These are phyloP conservation scores for Diplogasteroides magnus DNA, from an alignment of 1,140 invertebrate species.

Conservation along the genomic window DNA sequence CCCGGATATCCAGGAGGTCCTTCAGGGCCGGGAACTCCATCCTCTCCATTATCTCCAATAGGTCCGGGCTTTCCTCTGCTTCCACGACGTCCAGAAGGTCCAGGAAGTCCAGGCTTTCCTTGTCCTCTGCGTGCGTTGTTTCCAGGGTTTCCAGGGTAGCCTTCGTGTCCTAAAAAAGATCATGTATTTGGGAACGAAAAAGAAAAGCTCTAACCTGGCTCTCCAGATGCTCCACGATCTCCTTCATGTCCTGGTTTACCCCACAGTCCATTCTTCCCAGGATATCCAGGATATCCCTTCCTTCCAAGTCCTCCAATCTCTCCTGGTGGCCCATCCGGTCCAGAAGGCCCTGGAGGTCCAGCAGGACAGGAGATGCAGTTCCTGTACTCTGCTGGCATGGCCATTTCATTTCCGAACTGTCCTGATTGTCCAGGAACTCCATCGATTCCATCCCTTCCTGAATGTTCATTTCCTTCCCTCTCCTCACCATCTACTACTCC, in stretches of 20 bases:
- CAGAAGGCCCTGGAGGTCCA: not conserved
- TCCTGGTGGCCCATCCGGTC: not conserved
- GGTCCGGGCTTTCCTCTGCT: not conserved
- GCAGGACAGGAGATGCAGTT: not conserved
- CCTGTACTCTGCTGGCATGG: not conserved
- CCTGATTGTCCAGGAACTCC: constrained; percentile 1
- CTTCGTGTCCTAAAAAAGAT: no score
- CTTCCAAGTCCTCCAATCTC: not conserved
- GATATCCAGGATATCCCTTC: not conserved
- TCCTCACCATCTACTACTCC: not conserved
- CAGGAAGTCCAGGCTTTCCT: not conserved
- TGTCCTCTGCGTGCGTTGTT: not conserved
- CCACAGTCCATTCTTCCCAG: not conserved
- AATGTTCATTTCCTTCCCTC: not conserved
- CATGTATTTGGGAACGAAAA: no score
- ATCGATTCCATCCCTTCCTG: constrained; percentile 1
- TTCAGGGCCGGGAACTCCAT: constrained; percentile 4
- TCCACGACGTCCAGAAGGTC: constrained; percentile 4
- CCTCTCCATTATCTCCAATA: not conserved
- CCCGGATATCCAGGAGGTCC: constrained; percentile 5
- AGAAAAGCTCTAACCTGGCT: no score
- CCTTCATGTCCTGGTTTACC: not conserved
- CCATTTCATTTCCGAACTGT: not conserved
- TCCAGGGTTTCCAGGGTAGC: constrained; percentile 4
- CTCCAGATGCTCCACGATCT: not conserved